These are phyloP conservation scores for Apeira syringaria DNA, from an alignment of 2,888 invertebrate genomes.

Conservation along the genomic window DNA sequence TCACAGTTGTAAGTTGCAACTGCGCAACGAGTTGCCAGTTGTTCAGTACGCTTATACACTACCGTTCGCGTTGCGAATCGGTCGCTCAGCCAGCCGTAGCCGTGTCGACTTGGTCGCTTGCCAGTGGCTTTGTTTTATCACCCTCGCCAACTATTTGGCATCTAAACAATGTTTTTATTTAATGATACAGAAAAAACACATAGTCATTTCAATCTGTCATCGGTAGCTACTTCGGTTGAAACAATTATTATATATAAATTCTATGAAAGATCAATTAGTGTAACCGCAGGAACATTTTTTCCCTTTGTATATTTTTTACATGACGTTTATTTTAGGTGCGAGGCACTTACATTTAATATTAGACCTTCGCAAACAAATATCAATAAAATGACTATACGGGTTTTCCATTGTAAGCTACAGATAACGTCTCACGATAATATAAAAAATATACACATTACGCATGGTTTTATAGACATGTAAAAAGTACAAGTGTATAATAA, in stretches of 20 bases:
- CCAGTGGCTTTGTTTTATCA: slow-evolving; percentile 79
- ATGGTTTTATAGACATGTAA: too few relatives aligned
- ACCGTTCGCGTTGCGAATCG: slow-evolving; percentile 59
- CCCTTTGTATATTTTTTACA: background rate
- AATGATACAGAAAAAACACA: slow-evolving; percentile 73
- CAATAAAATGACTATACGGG: too few relatives aligned
- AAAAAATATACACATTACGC: too few relatives aligned
- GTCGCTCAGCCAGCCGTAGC: slow-evolving; percentile 71
- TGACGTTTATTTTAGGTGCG: too few relatives aligned
- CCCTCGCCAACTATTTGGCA: slow-evolving; percentile 75
- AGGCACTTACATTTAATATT: too few relatives aligned
- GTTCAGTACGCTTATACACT: slow-evolving; percentile 35
- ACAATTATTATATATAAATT: slow-evolving; percentile 20
- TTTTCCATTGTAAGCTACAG: too few relatives aligned
- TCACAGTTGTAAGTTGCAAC: slow-evolving; percentile 2
- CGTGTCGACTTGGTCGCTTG: slow-evolving; percentile 75
- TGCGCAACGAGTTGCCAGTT: slow-evolving; percentile 34
- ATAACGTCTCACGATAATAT: too few relatives aligned
- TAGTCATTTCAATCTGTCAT: slow-evolving; percentile 68
- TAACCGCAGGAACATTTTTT: background rate
- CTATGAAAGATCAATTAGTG: slow-evolving; percentile 17
- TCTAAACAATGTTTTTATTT: slow-evolving; percentile 76
- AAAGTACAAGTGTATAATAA: too few relatives aligned
- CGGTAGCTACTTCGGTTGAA: slow-evolving; percentile 25
- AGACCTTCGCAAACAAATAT: too few relatives aligned